These are phyloP conservation scores for Picus viridis DNA, from an alignment of 2,797 vertebrate genomes.

Conservation along the genomic window DNA sequence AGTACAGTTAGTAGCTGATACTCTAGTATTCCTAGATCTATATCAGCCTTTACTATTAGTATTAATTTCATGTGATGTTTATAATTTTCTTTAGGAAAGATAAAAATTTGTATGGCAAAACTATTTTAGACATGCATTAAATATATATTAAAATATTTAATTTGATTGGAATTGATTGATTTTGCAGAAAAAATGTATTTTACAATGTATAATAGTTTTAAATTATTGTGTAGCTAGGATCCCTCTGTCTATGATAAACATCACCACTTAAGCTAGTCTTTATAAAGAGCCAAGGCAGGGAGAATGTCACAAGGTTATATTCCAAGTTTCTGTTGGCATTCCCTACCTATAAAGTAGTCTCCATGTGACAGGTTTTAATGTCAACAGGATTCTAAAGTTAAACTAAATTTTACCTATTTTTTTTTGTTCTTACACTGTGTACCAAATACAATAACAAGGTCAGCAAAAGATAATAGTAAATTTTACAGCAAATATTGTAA, in stretches of 20 bases:
- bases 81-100: neutral
- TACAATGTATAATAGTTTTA: neutral
- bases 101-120: neutral
- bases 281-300: neutral
- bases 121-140: neutral
- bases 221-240: neutral
- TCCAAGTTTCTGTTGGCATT: neutral
- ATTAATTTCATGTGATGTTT: neutral
- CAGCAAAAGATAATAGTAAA: neutral
- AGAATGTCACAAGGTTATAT: accelerated
- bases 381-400: neutral
- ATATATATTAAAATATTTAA: neutral
- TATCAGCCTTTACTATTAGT: accelerated
- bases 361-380: neutral
- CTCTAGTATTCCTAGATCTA: neutral
- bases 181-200: neutral
- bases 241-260: neutral
- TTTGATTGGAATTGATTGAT: neutral
- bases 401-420: neutral
- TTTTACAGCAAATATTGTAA: neutral
- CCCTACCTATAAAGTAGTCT: neutral
- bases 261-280: neutral
- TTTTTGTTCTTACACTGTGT: neutral
- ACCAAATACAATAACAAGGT: neutral
- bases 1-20: neutral